A percentile compares a stretch with the other conserved stretches of the same genome.
Evolutionary conservation across 1,140 invertebrate genomes (phyloP).

Genomic region (Ips nitidus): DNA sequence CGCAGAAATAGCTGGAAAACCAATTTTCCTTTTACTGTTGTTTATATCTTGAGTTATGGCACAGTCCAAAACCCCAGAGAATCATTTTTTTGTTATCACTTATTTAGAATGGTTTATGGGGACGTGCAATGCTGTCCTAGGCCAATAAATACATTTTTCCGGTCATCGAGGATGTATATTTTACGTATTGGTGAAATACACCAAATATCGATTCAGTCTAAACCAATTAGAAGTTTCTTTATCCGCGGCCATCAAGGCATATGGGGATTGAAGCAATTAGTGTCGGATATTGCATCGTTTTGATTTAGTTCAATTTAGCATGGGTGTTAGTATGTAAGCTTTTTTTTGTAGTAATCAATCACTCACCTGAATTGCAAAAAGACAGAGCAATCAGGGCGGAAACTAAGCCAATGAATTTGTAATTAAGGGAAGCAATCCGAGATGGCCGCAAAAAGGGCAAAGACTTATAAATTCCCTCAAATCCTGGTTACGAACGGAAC

Average conservation of each 20-base stretch:
- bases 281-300: conserved; percentile 9
- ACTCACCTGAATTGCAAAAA: background rate
- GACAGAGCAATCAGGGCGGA: background rate
- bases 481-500: conserved; percentile 4
- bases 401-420: conserved; percentile 1
- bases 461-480: conserved; percentile 19
- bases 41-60: conserved; percentile 35
- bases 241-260: conserved; percentile 12
- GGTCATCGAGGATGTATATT: too few relatives aligned
- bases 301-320: conserved; percentile 1
- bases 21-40: conserved; percentile 34
- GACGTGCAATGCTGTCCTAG: background rate
- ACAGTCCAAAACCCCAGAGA: conserved; percentile 6
- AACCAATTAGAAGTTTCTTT: conserved; percentile 29
- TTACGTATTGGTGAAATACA: background rate
- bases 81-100: conserved; percentile 22
- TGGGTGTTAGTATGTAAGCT: conserved; percentile 2
- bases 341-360: conserved; percentile 1
- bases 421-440: conserved; percentile 1
- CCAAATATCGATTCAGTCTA: conserved; percentile 15
- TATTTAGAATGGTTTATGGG: conserved; percentile 15
- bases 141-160: conserved; percentile 11
- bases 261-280: conserved; percentile 22
- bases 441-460: conserved; percentile 11
- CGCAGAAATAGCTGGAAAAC: conserved; percentile 25